Evolutionary conservation across 1,140 invertebrate genomes (phyloP).

Genomic region (Zaprionus inermis): DNA sequence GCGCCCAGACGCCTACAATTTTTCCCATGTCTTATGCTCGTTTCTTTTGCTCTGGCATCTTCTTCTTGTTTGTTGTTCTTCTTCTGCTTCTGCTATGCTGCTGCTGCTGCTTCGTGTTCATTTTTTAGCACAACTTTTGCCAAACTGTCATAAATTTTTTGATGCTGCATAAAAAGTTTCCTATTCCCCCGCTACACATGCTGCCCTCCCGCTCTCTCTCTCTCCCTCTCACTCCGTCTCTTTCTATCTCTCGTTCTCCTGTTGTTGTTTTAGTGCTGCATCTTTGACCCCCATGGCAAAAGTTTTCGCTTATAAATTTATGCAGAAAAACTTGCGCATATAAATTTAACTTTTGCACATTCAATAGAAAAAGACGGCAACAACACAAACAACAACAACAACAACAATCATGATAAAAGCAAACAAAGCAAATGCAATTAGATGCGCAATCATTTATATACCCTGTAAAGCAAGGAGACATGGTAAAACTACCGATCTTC

Average conservation of each 20-base stretch:
- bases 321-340: conserved; percentile 72
- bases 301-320: conserved; percentile 76
- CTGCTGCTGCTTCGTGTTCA: conserved; percentile 8
- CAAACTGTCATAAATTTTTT: conserved; percentile 83
- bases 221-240: conserved; percentile 12
- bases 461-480: background rate
- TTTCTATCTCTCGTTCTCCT: conserved; percentile 14
- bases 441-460: conserved; percentile 15
- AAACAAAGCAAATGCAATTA: conserved; percentile 66
- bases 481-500: too few species aligned
- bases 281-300: conserved; percentile 55
- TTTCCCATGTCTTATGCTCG: conserved; percentile 43
- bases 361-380: conserved; percentile 18
- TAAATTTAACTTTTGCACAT: conserved; percentile 71
- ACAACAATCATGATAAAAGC: conserved; percentile 57
- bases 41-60: conserved; percentile 34
- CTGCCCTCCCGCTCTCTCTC: conserved; percentile 1
- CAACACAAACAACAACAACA: background rate
- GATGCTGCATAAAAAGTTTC: conserved; percentile 65
- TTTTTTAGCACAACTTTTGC: conserved; percentile 62
- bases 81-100: conserved; percentile 37
- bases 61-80: conserved; percentile 32
- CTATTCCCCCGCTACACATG: background rate
- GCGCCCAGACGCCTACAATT: conserved; percentile 39
- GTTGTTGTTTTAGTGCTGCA: conserved; percentile 33